These are phyloP conservation scores for Drosophila busckii DNA, from an alignment of 1,140 invertebrate species.

Conservation along the genomic window DNA sequence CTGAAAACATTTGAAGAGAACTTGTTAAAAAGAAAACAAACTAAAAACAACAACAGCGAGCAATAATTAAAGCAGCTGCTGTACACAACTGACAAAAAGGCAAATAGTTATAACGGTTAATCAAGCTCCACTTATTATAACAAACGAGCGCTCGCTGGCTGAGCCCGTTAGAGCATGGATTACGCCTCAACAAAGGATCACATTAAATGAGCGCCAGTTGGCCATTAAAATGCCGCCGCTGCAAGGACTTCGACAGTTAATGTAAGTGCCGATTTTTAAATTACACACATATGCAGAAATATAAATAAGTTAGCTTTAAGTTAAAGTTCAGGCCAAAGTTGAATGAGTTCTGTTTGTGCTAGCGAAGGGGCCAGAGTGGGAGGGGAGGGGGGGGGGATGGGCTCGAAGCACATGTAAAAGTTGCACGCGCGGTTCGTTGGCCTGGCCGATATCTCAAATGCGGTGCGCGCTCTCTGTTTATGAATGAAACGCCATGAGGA, in stretches of 20 bases:
- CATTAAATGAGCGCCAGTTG: slow-evolving; percentile 51
- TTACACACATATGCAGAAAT: not conserved
- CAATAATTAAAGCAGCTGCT: not conserved
- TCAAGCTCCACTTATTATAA: slow-evolving; percentile 18
- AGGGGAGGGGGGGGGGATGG: not conserved
- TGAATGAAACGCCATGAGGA: slow-evolving; percentile 75
- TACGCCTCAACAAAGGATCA: slow-evolving; percentile 40
- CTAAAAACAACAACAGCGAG: slow-evolving; percentile 1
- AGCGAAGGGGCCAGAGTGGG: slow-evolving; percentile 1
- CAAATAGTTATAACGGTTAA: slow-evolving; percentile 8
- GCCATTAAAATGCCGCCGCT: slow-evolving; percentile 68
- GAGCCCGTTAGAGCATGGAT: slow-evolving; percentile 50
- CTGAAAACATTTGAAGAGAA: slow-evolving; percentile 9
- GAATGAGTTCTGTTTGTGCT: slow-evolving; percentile 1
- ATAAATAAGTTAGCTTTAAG: slow-evolving; percentile 24
- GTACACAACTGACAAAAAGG: slow-evolving; percentile 1
- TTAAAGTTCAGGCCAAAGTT: slow-evolving; percentile 13
- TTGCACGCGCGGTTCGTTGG: slow-evolving; percentile 59
- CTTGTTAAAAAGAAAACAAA: slow-evolving; percentile 11
- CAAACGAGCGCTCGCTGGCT: slow-evolving; percentile 28
- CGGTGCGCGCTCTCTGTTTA: slow-evolving; percentile 60
- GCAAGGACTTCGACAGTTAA: slow-evolving; percentile 60
- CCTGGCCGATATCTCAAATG: slow-evolving; percentile 60
- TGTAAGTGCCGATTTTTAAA: slow-evolving; percentile 38
- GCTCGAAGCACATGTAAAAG: slow-evolving; percentile 45